A percentile compares a stretch with the other conserved stretches of the same genome.
Conservation (phyloP, 2,113 vertebrate species). For the Phaetusa simplex region DNA sequence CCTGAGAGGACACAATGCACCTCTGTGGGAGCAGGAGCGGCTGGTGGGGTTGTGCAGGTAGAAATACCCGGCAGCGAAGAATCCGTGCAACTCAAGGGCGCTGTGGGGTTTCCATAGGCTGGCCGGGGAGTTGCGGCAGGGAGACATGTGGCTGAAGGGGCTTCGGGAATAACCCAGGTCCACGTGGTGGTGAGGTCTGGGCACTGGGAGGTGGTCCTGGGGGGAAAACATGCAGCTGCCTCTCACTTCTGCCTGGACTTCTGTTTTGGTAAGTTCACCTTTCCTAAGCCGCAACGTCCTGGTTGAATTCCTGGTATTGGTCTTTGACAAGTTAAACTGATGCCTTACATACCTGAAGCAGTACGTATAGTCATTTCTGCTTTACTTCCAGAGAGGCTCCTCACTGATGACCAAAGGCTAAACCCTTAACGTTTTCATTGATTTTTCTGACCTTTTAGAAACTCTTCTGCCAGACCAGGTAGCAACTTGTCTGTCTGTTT, state of each 20-base stretch:
- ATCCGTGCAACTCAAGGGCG: background rate
- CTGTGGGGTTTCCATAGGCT: background rate
- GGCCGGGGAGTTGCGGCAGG: accelerated
- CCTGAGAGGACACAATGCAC: background rate
- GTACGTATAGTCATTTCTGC: background rate
- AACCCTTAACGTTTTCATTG: background rate
- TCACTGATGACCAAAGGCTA: background rate
- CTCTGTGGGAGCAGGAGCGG: background rate
- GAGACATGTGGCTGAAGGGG: accelerated
- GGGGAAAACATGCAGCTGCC: background rate
- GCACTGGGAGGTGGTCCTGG: background rate
- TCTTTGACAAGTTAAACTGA: background rate
- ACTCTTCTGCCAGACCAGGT: background rate
- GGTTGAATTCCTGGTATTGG: background rate
- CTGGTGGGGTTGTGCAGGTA: background rate
- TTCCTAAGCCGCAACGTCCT: accelerated
- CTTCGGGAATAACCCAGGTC: background rate
- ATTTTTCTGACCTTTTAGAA: background rate
- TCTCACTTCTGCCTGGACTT: background rate
- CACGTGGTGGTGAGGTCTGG: background rate
- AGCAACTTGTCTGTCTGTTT: background rate
- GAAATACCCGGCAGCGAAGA: background rate
- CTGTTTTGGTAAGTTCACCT: background rate
- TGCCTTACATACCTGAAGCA: background rate
- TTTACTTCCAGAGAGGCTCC: background rate